Evolutionary conservation across 2,888 invertebrate genomes (phyloP), one percentile per base, ranked within the genome.

Genomic region (Gymnocheta viridis): DNA sequence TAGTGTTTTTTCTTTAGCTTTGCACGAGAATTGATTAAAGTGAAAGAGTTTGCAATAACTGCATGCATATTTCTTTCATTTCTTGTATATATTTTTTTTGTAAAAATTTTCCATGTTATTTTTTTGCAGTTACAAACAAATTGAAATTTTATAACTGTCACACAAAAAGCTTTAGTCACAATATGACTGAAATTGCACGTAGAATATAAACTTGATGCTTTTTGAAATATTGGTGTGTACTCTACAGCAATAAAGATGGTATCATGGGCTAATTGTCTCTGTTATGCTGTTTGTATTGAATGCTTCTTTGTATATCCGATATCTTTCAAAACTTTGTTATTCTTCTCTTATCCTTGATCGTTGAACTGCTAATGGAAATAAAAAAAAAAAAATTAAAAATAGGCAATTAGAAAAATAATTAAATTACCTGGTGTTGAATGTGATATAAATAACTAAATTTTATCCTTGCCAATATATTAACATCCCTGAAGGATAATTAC

Each of bases 71-170:
- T 54, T 74, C 24, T 35, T 41, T 12, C 22, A 7, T 51, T 24
- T 51, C n/a, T 17, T 47, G 17, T 47, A 47, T 17, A 51, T 4
- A 14, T 44, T 44, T 54, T 44, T 70, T 19, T 70, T 14, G 24
- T 27, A 12, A 35, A n/a, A 38, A 0, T 27, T 22, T 22, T 7
- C 47, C 32, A 60, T 58, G 4, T 14, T 19, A 51, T 66, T 74
- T 60, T 77, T 69, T 44, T 56, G n/a, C 17, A 3, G 3, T 38
- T 58, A 51, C 72, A 80, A 80, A 74, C 81, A 69, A 82, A 69
- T 82, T 76, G 70, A 83, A 84, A 84, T 77, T 81, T 81, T 78
- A 78, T 67, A 60, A 73, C 72, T 81, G 72, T 73, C 77, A 78
- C 64, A 47, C 2, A 54, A 81, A 62, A 58, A 67, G 9, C 17